Percentiles rank a stretch among this genome's conserved stretches.
These are phyloP conservation scores for Macrobrachium nipponense DNA, from an alignment of 1,140 invertebrate species.

Conservation along the genomic window DNA sequence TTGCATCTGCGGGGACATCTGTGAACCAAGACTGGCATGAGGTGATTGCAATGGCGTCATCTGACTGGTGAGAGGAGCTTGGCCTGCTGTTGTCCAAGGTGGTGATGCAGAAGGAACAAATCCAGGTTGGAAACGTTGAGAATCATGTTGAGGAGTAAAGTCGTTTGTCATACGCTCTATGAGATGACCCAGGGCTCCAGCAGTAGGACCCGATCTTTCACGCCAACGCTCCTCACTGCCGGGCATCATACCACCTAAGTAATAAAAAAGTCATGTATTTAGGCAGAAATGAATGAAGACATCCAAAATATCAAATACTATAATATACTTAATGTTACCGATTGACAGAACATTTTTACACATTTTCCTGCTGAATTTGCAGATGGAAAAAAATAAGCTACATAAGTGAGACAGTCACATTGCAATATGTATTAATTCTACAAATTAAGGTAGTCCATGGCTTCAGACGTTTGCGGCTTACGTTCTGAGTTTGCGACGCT, in stretches of 20 bases:
- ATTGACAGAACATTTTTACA: too few species aligned
- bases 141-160: slow-evolving; percentile 52
- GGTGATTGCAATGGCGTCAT: slow-evolving; percentile 29
- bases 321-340: too few species aligned
- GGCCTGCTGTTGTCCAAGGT: slow-evolving; percentile 46
- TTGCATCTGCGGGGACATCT: slow-evolving; percentile 27
- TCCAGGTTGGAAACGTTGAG: slow-evolving; percentile 49
- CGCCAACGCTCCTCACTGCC: slow-evolving; percentile 51
- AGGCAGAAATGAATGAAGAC: too few species aligned
- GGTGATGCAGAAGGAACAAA: slow-evolving; percentile 50
- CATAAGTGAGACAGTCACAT: too few species aligned
- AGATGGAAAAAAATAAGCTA: too few species aligned
- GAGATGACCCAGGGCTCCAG: slow-evolving; percentile 44
- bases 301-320: too few species aligned
- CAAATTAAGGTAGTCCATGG: too few species aligned
- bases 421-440: too few species aligned
- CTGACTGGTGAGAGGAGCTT: slow-evolving; percentile 33
- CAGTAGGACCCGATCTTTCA: slow-evolving; percentile 32
- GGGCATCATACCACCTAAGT: slow-evolving; percentile 53
- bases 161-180: slow-evolving; percentile 48
- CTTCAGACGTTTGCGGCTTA: too few species aligned
- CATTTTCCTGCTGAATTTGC: too few species aligned
- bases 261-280: not conserved
- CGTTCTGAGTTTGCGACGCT: too few species aligned
- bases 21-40: slow-evolving; percentile 45